These are phyloP conservation scores for Prochilodus magdalenae DNA, from an alignment of 2,113 vertebrate genomes.

Conservation along the genomic window DNA sequence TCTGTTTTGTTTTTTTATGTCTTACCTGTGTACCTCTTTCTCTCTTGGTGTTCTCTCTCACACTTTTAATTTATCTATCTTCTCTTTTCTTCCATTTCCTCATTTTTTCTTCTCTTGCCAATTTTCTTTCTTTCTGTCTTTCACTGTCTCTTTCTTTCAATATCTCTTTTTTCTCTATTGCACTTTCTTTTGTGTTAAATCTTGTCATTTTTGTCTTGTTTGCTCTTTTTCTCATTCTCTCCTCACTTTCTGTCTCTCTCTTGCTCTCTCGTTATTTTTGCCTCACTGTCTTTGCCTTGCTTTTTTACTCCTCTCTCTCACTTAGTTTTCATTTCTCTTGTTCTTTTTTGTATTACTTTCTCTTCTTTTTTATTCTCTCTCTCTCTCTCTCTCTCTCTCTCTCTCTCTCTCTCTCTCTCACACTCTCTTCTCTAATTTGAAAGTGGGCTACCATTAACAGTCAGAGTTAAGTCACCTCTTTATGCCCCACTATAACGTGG, in stretches of 20 bases:
- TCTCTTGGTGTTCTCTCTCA: no score
- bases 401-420: neutral
- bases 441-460: conserved; percentile 34
- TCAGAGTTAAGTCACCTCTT: conserved; percentile 19
- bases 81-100: no score
- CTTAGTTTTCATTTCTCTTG: neutral
- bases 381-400: conserved; percentile 12
- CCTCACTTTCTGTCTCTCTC: neutral
- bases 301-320: no score
- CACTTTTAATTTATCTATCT: neutral
- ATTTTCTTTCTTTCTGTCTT: no score
- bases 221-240: no score
- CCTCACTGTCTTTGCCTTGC: neutral
- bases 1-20: no score
- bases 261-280: neutral
- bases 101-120: no score
- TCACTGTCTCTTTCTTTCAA: no score
- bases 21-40: no score
- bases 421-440: neutral
- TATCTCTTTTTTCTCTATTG: no score
- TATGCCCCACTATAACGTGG: conserved; percentile 31
- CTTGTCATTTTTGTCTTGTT: no score
- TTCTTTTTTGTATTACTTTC: neutral
- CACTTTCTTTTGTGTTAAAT: no score
- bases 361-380: neutral